These are phyloP conservation scores for Tetraneura akinire DNA, from an alignment of 1,140 invertebrate genomes.

Conservation along the genomic window DNA sequence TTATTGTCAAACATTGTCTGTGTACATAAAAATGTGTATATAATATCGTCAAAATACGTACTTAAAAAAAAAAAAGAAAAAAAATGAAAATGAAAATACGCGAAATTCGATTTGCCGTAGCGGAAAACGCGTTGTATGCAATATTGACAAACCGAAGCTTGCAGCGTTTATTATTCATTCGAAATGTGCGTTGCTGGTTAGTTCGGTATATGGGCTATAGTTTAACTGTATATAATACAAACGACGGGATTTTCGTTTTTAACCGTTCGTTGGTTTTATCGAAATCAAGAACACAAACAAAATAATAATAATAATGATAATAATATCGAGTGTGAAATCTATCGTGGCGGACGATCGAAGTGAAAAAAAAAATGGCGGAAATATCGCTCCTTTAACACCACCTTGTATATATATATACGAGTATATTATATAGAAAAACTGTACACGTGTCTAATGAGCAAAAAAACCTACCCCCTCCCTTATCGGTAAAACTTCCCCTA, in stretches of 20 bases:
- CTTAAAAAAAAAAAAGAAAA: background rate
- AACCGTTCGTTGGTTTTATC: slow-evolving; percentile 26
- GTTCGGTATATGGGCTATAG: background rate
- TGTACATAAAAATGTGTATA: background rate
- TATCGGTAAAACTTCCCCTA: no score
- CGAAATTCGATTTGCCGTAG: background rate
- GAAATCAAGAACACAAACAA: slow-evolving; percentile 7
- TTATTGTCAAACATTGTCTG: slow-evolving; percentile 22
- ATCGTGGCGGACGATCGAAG: background rate
- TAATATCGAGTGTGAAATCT: background rate
- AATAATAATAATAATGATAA: no score
- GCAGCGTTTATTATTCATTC: slow-evolving; percentile 16
- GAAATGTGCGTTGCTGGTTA: background rate
- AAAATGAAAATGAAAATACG: slow-evolving; percentile 12
- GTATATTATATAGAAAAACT: no score
- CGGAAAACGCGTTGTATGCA: background rate
- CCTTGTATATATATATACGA: no score
- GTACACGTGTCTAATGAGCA: no score
- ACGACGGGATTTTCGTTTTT: slow-evolving; percentile 11
- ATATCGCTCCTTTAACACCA: no score
- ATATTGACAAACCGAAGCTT: slow-evolving; percentile 5
- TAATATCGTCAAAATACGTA: background rate
- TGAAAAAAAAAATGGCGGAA: no score
- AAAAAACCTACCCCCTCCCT: no score
- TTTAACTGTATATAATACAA: background rate